Conservation (phyloP, 2,797 vertebrate genomes). For the Erithacus rubecula region DNA sequence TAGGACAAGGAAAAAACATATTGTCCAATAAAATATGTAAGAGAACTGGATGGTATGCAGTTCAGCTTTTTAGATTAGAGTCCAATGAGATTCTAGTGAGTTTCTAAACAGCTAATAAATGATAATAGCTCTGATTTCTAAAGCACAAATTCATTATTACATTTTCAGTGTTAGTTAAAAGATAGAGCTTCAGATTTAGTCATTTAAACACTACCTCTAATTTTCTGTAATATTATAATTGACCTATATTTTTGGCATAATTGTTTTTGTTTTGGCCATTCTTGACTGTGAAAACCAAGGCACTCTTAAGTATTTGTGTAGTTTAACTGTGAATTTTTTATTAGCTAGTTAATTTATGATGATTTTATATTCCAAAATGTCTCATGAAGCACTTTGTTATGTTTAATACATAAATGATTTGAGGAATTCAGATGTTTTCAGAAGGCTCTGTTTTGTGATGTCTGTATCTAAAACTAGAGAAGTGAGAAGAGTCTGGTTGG, state of each 20-base stretch:
- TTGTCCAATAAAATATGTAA: neutral
- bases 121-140: neutral
- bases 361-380: neutral
- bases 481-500: neutral
- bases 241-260: neutral
- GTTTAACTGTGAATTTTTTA: neutral
- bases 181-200: neutral
- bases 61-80: neutral
- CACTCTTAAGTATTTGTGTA: neutral
- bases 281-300: neutral
- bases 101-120: neutral
- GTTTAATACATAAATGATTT: neutral
- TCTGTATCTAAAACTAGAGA: neutral
- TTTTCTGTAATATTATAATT: neutral
- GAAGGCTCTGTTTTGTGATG: neutral
- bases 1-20: neutral
- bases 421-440: neutral
- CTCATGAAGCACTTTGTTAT: neutral
- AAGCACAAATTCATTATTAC: neutral
- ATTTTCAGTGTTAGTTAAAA: neutral
- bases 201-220: neutral
- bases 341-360: neutral
- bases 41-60: neutral
- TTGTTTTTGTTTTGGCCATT: neutral
- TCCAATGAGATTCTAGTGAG: neutral